Percentiles rank a stretch among this genome's conserved stretches.
These are phyloP conservation scores for Tricholauxania praeusta DNA, from an alignment of 2,888 invertebrate genomes.

Conservation along the genomic window DNA sequence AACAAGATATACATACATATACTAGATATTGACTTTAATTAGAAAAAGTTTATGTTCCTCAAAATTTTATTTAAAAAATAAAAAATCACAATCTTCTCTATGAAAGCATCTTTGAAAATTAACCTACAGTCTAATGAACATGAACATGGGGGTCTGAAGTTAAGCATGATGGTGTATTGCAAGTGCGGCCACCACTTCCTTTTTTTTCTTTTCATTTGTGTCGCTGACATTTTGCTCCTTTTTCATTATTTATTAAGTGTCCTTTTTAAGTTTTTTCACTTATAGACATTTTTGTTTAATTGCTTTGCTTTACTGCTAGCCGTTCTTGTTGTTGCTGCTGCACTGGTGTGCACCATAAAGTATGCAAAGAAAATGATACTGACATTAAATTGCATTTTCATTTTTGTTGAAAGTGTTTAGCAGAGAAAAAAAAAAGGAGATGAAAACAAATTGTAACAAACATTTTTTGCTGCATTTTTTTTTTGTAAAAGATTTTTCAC, in stretches of 20 bases:
- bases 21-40: no score
- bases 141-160: no score
- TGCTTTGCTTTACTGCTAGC: slow-evolving; percentile 32
- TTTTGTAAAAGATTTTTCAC: no score
- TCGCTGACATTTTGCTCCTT: slow-evolving; percentile 14
- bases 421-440: neutral
- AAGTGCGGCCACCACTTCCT: neutral
- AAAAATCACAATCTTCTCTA: no score
- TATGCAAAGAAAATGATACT: slow-evolving; percentile 41
- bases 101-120: no score
- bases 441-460: neutral
- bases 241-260: slow-evolving; percentile 33
- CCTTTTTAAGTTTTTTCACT: slow-evolving; percentile 27
- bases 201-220: neutral
- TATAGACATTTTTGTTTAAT: slow-evolving; percentile 30
- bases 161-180: no score
- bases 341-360: slow-evolving; percentile 32
- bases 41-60: no score
- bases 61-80: no score
- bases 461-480: no score
- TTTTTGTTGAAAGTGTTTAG: slow-evolving; percentile 6
- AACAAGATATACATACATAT: no score
- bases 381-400: slow-evolving; percentile 21
- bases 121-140: no score
- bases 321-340: neutral